A percentile compares a stretch with the other conserved stretches of the same genome.
phyloP scores from a whole-genome alignment of 1,140 invertebrate species.

The Zaprionus lachaisei region DNA sequence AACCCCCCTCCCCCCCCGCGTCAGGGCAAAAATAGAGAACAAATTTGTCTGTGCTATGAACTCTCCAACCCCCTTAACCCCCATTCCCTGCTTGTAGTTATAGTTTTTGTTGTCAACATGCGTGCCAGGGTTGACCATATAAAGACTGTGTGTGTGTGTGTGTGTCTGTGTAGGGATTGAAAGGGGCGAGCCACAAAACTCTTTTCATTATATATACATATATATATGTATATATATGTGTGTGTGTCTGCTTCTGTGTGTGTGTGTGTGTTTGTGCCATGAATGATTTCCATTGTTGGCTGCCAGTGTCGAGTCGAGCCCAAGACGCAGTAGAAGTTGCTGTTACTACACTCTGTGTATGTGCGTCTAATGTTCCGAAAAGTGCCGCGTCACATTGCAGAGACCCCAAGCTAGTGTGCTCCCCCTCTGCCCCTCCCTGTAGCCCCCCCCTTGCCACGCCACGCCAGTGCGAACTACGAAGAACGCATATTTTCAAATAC shows the following conservation, averaged over 20 bases:
- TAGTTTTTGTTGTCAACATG: conserved; percentile 27
- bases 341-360: conserved; percentile 37
- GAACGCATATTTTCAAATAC: conserved; percentile 5
- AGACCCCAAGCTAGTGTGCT: conserved; percentile 4
- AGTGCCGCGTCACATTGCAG: conserved; percentile 53
- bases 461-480: background rate
- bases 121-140: conserved; percentile 39
- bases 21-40: background rate
- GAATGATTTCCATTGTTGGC: conserved; percentile 79
- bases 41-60: background rate
- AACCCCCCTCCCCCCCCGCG: background rate
- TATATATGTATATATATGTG: background rate
- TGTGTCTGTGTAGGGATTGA: background rate
- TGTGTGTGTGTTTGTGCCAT: conserved; percentile 43
- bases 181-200: conserved; percentile 48
- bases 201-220: conserved; percentile 33
- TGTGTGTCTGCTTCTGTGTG: background rate
- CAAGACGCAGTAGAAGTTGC: conserved; percentile 70
- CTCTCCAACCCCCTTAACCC: background rate
- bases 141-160: conserved; percentile 1
- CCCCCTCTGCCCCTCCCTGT: background rate
- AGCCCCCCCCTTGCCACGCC: background rate
- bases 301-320: conserved; percentile 25
- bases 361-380: conserved; percentile 65
- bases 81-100: background rate